phyloP scores from a whole-genome alignment of 2,888 invertebrate genomes.

The Rhingia campestris region DNA sequence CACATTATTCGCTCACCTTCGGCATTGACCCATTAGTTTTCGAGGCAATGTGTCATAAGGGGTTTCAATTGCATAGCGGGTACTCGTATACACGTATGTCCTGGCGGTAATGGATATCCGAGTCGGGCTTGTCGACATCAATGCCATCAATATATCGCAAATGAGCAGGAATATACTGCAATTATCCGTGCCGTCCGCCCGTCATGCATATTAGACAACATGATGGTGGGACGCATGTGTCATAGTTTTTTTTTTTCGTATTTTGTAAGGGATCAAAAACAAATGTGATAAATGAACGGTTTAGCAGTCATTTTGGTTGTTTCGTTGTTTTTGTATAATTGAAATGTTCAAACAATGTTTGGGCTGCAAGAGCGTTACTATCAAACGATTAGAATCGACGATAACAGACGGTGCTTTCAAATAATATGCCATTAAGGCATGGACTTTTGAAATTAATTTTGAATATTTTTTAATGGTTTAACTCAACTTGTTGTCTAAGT shows the following conservation, averaged over 20 bases:
- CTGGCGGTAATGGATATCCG: slow-evolving; percentile 60
- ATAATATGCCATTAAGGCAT: background rate
- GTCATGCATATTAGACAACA: slow-evolving; percentile 71
- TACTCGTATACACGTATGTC: slow-evolving; percentile 47
- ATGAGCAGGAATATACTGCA: slow-evolving; percentile 58
- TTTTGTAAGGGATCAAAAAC: slow-evolving; percentile 47
- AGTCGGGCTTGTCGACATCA: slow-evolving; percentile 51
- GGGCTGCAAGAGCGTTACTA: slow-evolving; percentile 58
- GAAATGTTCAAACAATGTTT: slow-evolving; percentile 62
- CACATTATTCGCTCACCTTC: slow-evolving; percentile 41
- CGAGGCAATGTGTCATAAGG: slow-evolving; percentile 2
- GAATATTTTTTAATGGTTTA: too few relatives aligned
- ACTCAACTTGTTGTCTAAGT: too few relatives aligned
- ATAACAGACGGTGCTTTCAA: slow-evolving; percentile 35
- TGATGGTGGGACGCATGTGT: slow-evolving; percentile 66
- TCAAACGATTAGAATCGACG: slow-evolving; percentile 46
- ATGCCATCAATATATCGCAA: slow-evolving; percentile 66
- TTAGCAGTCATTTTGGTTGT: slow-evolving; percentile 60
- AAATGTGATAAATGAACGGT: slow-evolving; percentile 71
- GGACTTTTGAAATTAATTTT: background rate
- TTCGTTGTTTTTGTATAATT: slow-evolving; percentile 67
- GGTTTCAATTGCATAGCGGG: slow-evolving; percentile 12
- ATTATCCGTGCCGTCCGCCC: slow-evolving; percentile 62
- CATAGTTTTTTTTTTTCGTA: slow-evolving; percentile 45
- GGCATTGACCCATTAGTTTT: slow-evolving; percentile 32